These are phyloP conservation scores for Pygoscelis antarcticus DNA, from an alignment of 2,113 vertebrate genomes.

Conservation along the genomic window DNA sequence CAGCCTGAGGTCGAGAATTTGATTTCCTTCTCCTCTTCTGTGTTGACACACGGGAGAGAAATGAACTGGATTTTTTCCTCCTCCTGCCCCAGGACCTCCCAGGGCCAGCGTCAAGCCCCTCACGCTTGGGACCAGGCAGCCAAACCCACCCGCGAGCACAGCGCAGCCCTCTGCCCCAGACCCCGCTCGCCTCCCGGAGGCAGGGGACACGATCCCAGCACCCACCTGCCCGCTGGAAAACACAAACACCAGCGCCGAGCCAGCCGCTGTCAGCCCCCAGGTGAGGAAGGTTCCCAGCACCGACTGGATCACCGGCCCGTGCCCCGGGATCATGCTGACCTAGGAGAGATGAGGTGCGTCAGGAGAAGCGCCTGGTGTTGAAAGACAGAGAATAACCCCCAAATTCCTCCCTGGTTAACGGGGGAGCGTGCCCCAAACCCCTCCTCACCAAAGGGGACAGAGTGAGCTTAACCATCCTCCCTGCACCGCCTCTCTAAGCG, in stretches of 20 bases:
- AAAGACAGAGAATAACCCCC: not conserved
- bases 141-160: accelerated
- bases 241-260: conserved; percentile 90
- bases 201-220: accelerated
- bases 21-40: not conserved
- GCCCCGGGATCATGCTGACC: conserved; percentile 84
- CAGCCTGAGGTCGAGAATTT: not conserved
- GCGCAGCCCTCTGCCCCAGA: accelerated
- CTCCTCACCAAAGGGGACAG: not conserved
- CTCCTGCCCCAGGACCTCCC: not conserved
- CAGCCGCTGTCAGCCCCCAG: conserved; percentile 92
- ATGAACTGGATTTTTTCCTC: not conserved
- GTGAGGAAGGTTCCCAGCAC: conserved; percentile 91
- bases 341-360: accelerated
- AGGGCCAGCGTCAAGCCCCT: accelerated
- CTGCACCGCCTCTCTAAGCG: accelerated
- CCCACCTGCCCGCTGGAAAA: conserved; percentile 90
- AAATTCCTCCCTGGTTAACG: accelerated
- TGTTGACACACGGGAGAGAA: not conserved
- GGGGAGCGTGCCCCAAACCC: not conserved
- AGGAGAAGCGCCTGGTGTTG: accelerated
- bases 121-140: not conserved
- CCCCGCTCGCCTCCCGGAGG: accelerated
- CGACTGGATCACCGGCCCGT: conserved; percentile 84
- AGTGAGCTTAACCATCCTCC: accelerated